Base-by-base conservation (phyloP, 2,888 invertebrate genomes). In the Sphaeridia pumilis region DNA sequence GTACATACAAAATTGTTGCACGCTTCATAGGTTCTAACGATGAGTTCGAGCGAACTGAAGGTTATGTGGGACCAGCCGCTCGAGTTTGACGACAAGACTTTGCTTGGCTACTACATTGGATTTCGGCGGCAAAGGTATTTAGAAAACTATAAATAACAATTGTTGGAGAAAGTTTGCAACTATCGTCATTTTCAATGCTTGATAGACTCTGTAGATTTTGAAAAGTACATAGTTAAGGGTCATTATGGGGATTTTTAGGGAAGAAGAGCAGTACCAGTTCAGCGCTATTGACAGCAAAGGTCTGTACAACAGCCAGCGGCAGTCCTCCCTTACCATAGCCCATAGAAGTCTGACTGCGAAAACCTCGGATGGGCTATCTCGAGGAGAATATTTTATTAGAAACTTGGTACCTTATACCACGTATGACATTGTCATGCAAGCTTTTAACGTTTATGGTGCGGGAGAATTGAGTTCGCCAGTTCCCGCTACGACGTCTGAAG, bases 1-100 rank as follows among this genome's bases (percentile, higher is more conserved):
- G 41, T 41, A 24, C 5, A 17, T 22, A 17, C 21, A 41, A 41
- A 20, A 7, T 22, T n/a, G 21, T 38, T 17, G n/a, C n/a, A n/a
- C n/a, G n/a, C n/a, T 4, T n/a, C 71, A 12, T 61, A 63, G 50
- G 70, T 69, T 24, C 64, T 64, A 49, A 67, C 72, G 22, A 64
- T 68, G 51, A 70, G 69, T n/a, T 70, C 70, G 14, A 69, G 68
- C 55, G 66, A 70, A 21, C 63, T 72, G 3, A 66, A 69, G 57
- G 68, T 71, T 36, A 67, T 67, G 31, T 64, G 64, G 64, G 61
- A 61, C 34, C 54, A 61, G 52, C 60, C 63, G 7, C 14, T 70
- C 70, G 70, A 65, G 67, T 66, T 68, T 69, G 56, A 70, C 70
- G 7, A 61, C 61, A 5, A 57, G 62, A 26, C 67, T 67, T 27